Evolutionary conservation across 2,888 invertebrate species (phyloP).

Genomic region (Parnassius orleans): DNA sequence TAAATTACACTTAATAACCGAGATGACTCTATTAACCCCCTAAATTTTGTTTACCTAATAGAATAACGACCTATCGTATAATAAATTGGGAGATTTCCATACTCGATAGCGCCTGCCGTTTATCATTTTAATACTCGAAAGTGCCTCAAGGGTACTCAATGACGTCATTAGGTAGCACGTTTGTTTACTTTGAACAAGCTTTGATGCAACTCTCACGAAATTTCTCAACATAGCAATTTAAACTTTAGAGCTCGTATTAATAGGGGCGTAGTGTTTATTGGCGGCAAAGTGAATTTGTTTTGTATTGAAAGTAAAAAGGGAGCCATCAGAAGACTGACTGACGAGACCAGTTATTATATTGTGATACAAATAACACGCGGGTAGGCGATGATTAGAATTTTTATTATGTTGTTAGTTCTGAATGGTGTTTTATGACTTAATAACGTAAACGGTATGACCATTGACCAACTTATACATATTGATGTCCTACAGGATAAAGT

Average conservation of each 20-base stretch:
- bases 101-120: slow-evolving; percentile 68
- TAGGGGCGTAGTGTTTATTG: neutral
- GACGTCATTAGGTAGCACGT: slow-evolving; percentile 64
- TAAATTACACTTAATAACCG: slow-evolving; percentile 57
- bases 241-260: slow-evolving; percentile 1
- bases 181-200: slow-evolving; percentile 36
- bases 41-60: slow-evolving; percentile 76
- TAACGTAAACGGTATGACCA: neutral
- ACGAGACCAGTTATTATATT: slow-evolving; percentile 70
- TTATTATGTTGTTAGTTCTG: slow-evolving; percentile 47
- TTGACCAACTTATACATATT: too few relatives aligned
- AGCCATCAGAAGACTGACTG: slow-evolving; percentile 56
- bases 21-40: slow-evolving; percentile 75
- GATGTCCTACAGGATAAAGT: too few relatives aligned
- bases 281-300: slow-evolving; percentile 5
- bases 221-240: neutral
- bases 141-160: slow-evolving; percentile 67
- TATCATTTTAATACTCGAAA: slow-evolving; percentile 78
- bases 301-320: slow-evolving; percentile 26
- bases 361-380: slow-evolving; percentile 62
- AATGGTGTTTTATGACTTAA: slow-evolving; percentile 30
- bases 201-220: slow-evolving; percentile 10
- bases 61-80: slow-evolving; percentile 78
- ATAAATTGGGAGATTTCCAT: slow-evolving; percentile 80
- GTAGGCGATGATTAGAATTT: slow-evolving; percentile 65